These are phyloP conservation scores for Pandemis corylana DNA, from an alignment of 2,888 invertebrate species.

Conservation along the genomic window DNA sequence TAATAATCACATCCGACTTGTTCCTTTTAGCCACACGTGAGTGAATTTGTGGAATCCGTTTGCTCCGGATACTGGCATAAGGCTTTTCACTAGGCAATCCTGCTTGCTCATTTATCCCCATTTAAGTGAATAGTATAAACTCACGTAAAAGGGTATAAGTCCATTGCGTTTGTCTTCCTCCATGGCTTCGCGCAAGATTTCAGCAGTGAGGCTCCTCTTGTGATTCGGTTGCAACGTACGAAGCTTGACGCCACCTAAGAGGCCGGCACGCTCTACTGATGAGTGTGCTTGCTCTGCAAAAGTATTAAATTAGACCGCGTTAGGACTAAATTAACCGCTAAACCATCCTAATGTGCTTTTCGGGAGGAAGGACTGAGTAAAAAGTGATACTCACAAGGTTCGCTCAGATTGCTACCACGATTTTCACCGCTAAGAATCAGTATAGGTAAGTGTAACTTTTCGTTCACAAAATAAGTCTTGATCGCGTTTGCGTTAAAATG, in stretches of 20 bases:
- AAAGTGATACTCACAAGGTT: background rate
- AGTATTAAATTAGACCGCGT: background rate
- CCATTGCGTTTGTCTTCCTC: constrained; percentile 94
- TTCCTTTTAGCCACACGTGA: no score
- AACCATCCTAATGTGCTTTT: background rate
- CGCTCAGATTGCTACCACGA: no score
- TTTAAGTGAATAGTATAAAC: constrained; percentile 57
- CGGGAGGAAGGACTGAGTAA: background rate
- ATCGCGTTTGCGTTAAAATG: no score
- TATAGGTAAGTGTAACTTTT: background rate
- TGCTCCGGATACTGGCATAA: no score
- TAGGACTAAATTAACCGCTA: background rate
- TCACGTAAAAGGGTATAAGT: constrained; percentile 97
- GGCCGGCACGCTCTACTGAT: constrained; percentile 96
- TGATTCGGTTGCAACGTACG: constrained; percentile 89
- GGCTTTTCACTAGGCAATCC: background rate
- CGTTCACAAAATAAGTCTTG: no score
- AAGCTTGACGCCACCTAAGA: constrained; percentile 94
- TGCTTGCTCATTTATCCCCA: background rate
- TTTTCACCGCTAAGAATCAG: background rate
- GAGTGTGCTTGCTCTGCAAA: constrained; percentile 94
- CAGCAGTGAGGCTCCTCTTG: constrained; percentile 90
- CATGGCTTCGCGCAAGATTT: constrained; percentile 90
- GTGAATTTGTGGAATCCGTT: background rate
- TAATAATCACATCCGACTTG: no score